phyloP scores from a whole-genome alignment of 2,888 invertebrate genomes.

The Stegophylla sp. region DNA sequence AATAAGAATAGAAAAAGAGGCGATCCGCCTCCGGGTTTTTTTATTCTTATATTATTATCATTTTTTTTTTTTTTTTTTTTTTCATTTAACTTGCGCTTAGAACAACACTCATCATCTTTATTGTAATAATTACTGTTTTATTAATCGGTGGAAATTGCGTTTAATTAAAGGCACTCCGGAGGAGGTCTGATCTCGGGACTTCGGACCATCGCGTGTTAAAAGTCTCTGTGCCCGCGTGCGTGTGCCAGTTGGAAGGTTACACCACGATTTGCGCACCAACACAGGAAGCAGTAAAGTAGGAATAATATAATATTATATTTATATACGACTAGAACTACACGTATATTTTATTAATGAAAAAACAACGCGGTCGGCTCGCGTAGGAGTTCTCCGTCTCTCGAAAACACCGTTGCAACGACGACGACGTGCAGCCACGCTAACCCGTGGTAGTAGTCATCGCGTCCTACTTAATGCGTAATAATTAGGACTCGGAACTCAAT shows the following conservation, averaged over 20 bases:
- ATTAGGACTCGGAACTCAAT: too few relatives aligned
- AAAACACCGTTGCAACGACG: conserved; percentile 23
- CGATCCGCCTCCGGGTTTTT: neutral
- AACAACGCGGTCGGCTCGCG: conserved; percentile 6
- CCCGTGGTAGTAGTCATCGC: neutral
- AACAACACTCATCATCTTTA: conserved; percentile 4
- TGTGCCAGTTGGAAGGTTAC: conserved; percentile 2
- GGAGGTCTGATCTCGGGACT: neutral
- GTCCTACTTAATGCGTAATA: conserved; percentile 20
- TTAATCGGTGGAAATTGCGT: conserved; percentile 38
- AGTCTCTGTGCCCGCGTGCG: neutral
- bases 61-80: too few relatives aligned
- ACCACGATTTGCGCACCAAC: neutral
- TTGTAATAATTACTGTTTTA: conserved; percentile 20
- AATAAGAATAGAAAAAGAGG: neutral
- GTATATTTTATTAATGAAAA: conserved; percentile 48
- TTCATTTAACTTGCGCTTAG: too few relatives aligned
- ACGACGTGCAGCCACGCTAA: too few relatives aligned
- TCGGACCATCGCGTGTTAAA: neutral
- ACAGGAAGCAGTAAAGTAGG: conserved; percentile 28
- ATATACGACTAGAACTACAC: neutral
- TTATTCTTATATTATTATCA: too few relatives aligned
- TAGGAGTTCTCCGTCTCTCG: conserved; percentile 10
- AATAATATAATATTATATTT: neutral
- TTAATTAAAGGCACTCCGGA: conserved; percentile 27